Evolutionary conservation across 2,888 invertebrate species (phyloP), one percentile per base, ranked within the genome.

Genomic region (Polydrusus tereticollis): DNA sequence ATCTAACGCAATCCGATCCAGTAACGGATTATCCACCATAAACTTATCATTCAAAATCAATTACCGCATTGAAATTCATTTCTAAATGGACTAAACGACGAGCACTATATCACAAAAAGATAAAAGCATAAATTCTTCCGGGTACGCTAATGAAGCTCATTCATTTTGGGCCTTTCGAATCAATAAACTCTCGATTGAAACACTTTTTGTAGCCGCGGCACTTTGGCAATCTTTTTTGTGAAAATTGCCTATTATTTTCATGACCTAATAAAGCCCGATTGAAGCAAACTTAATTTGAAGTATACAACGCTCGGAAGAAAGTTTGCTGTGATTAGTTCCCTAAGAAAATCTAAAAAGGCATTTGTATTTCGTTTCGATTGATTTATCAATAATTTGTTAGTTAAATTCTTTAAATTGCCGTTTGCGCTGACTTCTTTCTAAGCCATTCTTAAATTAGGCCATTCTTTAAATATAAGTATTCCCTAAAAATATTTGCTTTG

Each of bases 81-180:
- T 59, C 47, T 29, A 67, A 67, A 50, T 47, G 43, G 67, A 14
- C 65, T 58, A 66, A 66, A 41, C 41, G 59, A 47, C 23, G 7
- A 66, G 45, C 45, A 36, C 50, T 50, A 50, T 50, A 50, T 26
- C 26, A 50, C 47, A 63, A 47, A 68, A 68, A 68, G 60, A 68
- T 29, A 50, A 59, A 47, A 26, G 50, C 38, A 59, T 67, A 41
- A 33, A 59, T 45, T 68, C 59, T 68, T 58, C 52, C 67, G 45
- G 47, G 36, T 33, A 38, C n/a, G 50, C 52, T 68, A 68, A 68
- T 60, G 67, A 68, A 68, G 59, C 67, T 60, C 67, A 68, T 68
- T 68, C 67, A 68, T 59, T 47, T 60, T 33, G 38, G 36, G 59
- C 29, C 33, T 50, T 59, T 50, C 29, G 33, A 57, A 66, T 66